Base-by-base conservation (phyloP, 2,113 vertebrate genomes). In the Anguilla rostrata region DNA sequence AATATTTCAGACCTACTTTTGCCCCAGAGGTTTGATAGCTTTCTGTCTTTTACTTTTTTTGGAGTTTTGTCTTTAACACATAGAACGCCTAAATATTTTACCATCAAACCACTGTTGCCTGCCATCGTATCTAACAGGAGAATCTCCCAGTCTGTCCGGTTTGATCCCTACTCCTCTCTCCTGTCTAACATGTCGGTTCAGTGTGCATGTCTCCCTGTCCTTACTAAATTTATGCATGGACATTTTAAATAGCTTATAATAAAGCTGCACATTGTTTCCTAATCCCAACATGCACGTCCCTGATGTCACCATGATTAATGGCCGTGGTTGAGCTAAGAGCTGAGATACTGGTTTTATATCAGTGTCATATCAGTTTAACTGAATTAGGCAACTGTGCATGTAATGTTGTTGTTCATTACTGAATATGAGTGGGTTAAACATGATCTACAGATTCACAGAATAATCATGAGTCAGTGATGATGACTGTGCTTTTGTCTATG, bases 31-130 rank as follows among this genome's bases (percentile, higher is more conserved):
- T 85, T 75, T 75, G 34, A 79, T 66, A 39, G 15, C 60, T 56
- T 86, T 83, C 18, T 87, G 60, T 39, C 5, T 84, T 79, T 86
- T 20, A 15, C 53, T 14, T 20, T 34, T 85, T 85, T n/a, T 1
- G 71, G 34, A 82, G 43, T 60, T 81, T 86, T 81, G 1, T 12
- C 15, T 66, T 84, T 63, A 66, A 66, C 14, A 63, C 14, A 41
- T 85, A 46, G 60, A 63, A 60, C n/a, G 40, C 78, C 49, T 41
- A 18, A 43, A n/a, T 80, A 41, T 86, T 86, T 81, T 29, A 80
- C 39, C 22, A 16, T 82, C 26, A 34, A 49, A 14, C 29, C 43
- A 34, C 41, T 43, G 15, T 66, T 82, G 39, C 79, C 49, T 81
- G 78, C 40, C 57, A 16, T 26, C 34, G 20, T 46, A n/a, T 82